Evolutionary conservation across 2,113 vertebrate species (phyloP).

Genomic region (Camelus bactrianus): DNA sequence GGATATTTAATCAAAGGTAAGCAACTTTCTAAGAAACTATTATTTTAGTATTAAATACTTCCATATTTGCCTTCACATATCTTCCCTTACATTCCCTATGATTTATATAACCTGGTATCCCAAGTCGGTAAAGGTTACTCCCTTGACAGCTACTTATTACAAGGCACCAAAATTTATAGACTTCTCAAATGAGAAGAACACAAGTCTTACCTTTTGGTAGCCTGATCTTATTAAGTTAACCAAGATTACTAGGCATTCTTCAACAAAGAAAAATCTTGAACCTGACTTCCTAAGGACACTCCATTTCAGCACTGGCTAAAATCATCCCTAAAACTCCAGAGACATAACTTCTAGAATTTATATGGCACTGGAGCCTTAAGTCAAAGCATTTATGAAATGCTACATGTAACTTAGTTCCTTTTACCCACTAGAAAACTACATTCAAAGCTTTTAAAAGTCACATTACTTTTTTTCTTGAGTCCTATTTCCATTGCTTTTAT

Average conservation of each 20-base stretch:
- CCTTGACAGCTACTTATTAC: background rate
- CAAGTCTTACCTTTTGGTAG: background rate
- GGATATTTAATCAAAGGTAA: conserved; percentile 12
- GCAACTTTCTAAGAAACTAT: conserved; percentile 7
- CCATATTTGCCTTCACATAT: background rate
- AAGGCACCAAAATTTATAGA: background rate
- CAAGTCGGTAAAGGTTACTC: background rate
- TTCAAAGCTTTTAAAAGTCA: background rate
- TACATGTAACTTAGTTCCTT: conserved; percentile 16
- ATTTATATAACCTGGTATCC: background rate
- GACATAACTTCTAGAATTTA: background rate
- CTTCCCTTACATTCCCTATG: background rate
- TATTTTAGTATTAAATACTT: background rate
- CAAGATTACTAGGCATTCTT: background rate
- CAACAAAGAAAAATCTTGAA: conserved; percentile 7
- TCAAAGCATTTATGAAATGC: conserved; percentile 9
- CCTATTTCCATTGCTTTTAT: conserved; percentile 8
- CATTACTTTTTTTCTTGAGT: background rate
- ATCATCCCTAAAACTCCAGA: background rate
- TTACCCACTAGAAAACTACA: conserved; percentile 6
- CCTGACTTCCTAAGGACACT: conserved; percentile 4
- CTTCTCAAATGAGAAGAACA: conserved; percentile 38
- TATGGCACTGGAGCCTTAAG: background rate
- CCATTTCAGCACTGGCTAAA: conserved; percentile 25
- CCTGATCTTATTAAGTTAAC: conserved; percentile 25